phyloP scores from a whole-genome alignment of 2,113 vertebrate genomes.

The Herpailurus yagouaroundi region DNA sequence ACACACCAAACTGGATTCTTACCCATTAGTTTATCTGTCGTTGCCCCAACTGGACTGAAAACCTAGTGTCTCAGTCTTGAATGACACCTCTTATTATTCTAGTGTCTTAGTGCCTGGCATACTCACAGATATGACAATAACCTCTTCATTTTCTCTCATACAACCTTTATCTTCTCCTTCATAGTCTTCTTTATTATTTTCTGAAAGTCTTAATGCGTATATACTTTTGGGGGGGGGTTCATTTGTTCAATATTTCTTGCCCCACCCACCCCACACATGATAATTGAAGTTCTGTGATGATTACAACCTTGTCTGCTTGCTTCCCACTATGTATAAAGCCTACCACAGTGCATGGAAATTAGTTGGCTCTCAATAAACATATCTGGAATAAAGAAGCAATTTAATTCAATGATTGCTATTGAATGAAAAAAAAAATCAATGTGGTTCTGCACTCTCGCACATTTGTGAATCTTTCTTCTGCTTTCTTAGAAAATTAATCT shows the following conservation, averaged over 20 bases:
- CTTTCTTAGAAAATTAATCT: constrained; percentile 75
- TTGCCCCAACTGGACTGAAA: neutral
- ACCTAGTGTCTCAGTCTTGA: neutral
- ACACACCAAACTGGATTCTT: neutral
- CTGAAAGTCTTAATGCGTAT: neutral
- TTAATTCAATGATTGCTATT: neutral
- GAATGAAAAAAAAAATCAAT: neutral
- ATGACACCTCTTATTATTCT: neutral
- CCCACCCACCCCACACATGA: neutral
- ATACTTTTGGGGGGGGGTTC: neutral
- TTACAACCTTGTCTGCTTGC: neutral
- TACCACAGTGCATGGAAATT: neutral
- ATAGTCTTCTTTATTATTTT: neutral
- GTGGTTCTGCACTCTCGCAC: constrained; percentile 62
- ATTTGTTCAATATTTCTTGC: neutral
- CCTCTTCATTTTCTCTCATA: neutral
- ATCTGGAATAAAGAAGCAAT: neutral
- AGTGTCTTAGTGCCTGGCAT: neutral
- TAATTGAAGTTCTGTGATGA: neutral
- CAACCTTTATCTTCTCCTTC: neutral
- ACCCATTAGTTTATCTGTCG: neutral
- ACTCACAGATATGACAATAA: neutral
- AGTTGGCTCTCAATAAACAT: neutral
- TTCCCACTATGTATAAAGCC: neutral
- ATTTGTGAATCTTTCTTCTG: constrained; percentile 71